Evolutionary conservation across 2,113 vertebrate genomes (phyloP).

Genomic region (Nanorana parkeri): DNA sequence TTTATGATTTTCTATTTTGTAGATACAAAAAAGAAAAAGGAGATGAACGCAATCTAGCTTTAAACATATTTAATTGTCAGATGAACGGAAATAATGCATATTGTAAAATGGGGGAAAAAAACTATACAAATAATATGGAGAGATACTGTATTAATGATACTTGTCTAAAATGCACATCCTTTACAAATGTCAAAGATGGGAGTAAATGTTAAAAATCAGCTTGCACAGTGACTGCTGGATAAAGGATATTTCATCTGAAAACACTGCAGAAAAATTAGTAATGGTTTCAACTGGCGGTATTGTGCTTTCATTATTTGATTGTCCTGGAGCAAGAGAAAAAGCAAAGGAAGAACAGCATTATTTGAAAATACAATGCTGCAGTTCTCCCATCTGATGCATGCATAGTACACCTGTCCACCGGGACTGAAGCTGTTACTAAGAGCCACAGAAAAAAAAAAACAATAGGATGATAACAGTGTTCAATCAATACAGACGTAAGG

Average conservation of each 20-base stretch:
- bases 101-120: too few species aligned
- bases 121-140: too few species aligned
- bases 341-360: constrained; percentile 6
- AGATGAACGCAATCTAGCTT: too few species aligned
- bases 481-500: constrained; percentile 44
- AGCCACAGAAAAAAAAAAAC: constrained; percentile 9
- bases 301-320: not conserved
- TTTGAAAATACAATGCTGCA: constrained; percentile 8
- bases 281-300: constrained; percentile 12
- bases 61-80: too few species aligned
- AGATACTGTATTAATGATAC: too few species aligned
- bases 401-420: constrained; percentile 25
- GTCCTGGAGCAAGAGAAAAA: not conserved
- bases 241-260: not conserved
- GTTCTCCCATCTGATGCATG: not conserved
- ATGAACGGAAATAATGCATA: too few species aligned
- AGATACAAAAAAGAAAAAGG: too few species aligned
- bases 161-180: too few species aligned
- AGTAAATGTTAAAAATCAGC: too few species aligned
- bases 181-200: too few species aligned
- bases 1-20: too few species aligned
- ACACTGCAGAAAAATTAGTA: constrained; percentile 19
- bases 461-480: constrained; percentile 36
- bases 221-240: not conserved
- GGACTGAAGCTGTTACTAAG: constrained; percentile 20